These are phyloP conservation scores for Aplochiton taeniatus DNA, from an alignment of 2,797 vertebrate genomes.

Conservation along the genomic window DNA sequence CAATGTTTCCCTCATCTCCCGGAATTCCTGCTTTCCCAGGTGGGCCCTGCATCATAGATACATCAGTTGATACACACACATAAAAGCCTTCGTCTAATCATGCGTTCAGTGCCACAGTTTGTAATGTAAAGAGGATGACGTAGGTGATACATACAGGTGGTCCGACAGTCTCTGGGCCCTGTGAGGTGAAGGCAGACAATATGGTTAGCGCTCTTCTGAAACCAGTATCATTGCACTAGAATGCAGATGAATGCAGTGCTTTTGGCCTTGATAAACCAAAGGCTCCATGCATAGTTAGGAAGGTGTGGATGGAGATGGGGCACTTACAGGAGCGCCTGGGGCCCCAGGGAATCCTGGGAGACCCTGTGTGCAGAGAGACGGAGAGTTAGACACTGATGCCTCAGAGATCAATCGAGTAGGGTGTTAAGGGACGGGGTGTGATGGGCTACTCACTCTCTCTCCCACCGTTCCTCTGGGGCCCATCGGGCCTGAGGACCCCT, in stretches of 20 bases:
- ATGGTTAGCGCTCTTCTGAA: too few species aligned
- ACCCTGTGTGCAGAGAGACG: constrained; percentile 58
- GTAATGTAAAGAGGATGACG: not conserved
- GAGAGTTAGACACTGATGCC: not conserved
- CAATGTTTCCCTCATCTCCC: constrained; percentile 81
- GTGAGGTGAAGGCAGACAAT: constrained; percentile 32
- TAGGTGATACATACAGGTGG: constrained; percentile 67
- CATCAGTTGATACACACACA: not conserved
- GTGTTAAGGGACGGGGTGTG: not conserved
- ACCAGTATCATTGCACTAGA: too few species aligned
- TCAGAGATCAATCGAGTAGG: not conserved
- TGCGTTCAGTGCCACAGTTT: too few species aligned
- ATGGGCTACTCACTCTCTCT: constrained; percentile 74
- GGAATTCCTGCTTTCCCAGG: constrained; percentile 77
- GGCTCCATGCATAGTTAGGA: not conserved
- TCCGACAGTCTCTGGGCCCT: constrained; percentile 75
- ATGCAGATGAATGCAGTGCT: too few species aligned
- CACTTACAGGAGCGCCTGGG: constrained; percentile 75
- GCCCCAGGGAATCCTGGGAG: constrained; percentile 80
- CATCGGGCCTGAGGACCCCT: constrained; percentile 75
- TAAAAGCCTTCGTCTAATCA: not conserved
- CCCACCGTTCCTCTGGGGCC: constrained; percentile 78
- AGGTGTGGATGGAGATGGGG: not conserved
- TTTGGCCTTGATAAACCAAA: not conserved
- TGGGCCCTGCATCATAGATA: constrained; percentile 62